Evolutionary conservation across 1,140 invertebrate genomes (phyloP), one percentile per base, ranked within the genome.

Genomic region (Chironomus tepperi): DNA sequence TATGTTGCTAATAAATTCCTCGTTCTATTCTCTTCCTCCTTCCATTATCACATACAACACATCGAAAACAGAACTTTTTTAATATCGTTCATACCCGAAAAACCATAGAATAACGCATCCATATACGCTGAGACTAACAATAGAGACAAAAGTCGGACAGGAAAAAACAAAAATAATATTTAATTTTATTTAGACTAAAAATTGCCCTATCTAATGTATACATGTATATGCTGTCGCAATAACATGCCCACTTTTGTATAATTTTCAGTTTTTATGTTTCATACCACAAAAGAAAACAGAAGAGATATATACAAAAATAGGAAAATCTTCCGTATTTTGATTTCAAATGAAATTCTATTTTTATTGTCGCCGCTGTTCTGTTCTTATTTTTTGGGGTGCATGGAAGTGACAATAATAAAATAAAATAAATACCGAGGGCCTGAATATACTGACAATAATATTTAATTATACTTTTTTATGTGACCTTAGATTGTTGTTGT

Each of bases 311-410:
- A 34, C 24, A 34, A 34, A 47, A 57, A 57, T 57, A n/a, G 12
- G 3, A 15, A 57, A n/a, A 57, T 15, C 47, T 57, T 57, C 12
- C 12, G 24, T 34, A 34, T 34, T 34, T 34, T 34, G 24, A 34
- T n/a, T 57, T 57, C 47, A n/a, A 57, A 57, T 57, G 47, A 57
- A 57, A 57, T 57, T 57, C 47, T 57, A 57, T 57, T 57, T 57
- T 57, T 57, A 57, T 57, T 57, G 47, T 57, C 47, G 12, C n/a
- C 15, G 12, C 8, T 47, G 2, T 57, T 57, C n/a, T 57, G 47
- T n/a, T 57, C 12, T 12, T 9, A 9, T 12, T 47, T 57, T 15
- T 57, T 12, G 12, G 47, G 47, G 47, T n/a, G 24, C 24, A 34
- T 34, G 24, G 24, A 34, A 2, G 24, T 34, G 24, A 34, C 24